phyloP scores from a whole-genome alignment of 2,888 invertebrate genomes.

The Apamea anceps region DNA sequence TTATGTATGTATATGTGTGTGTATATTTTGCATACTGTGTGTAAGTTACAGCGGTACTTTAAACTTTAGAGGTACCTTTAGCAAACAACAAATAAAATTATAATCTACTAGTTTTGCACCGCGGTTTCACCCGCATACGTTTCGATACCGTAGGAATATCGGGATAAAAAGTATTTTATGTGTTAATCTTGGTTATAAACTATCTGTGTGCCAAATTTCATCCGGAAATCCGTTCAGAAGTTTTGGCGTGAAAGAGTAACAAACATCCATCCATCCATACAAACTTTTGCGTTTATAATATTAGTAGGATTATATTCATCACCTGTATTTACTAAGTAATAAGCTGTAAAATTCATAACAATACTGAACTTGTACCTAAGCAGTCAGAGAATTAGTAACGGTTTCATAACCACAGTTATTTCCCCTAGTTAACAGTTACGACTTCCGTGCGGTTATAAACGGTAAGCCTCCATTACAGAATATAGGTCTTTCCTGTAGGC shows the following conservation, averaged over 20 bases:
- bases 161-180: no score
- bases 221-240: no score
- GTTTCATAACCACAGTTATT: slow-evolving; percentile 53
- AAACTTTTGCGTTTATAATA: no score
- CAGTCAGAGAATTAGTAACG: slow-evolving; percentile 34
- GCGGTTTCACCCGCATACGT: no score
- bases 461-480: slow-evolving; percentile 46
- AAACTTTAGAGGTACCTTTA: background rate
- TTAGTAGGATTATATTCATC: no score
- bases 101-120: no score
- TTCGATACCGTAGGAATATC: no score
- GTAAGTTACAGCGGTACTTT: background rate
- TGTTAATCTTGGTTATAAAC: no score
- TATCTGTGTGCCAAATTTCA: no score
- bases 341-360: background rate
- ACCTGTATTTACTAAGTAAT: background rate
- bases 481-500: slow-evolving; percentile 46
- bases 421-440: slow-evolving; percentile 51
- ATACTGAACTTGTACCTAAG: slow-evolving; percentile 21
- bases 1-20: no score
- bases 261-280: no score
- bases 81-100: background rate
- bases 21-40: background rate
- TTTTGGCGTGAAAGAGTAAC: no score
- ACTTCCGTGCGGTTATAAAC: slow-evolving; percentile 51